A percentile compares a stretch with the other conserved stretches of the same genome.
Evolutionary conservation across 2,797 vertebrate species (phyloP).

Genomic region (Podargus strigoides): DNA sequence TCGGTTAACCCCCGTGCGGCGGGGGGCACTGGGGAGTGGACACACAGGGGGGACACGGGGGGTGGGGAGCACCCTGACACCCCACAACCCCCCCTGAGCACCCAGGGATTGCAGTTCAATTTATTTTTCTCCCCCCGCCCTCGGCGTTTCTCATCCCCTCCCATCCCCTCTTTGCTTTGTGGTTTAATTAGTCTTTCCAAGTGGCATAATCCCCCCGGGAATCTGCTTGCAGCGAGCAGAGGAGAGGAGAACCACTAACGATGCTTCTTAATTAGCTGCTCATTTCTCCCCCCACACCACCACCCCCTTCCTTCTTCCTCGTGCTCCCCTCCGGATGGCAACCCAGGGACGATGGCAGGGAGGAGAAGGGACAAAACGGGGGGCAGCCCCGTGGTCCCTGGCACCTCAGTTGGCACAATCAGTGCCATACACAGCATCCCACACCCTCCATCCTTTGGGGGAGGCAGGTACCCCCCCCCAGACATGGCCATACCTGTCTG

Average conservation of each 20-base stretch:
- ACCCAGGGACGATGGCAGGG: background rate
- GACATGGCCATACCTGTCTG: constrained; percentile 77
- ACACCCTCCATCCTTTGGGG: background rate
- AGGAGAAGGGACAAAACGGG: background rate
- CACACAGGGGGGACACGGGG: rapidly evolving
- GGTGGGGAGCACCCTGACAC: background rate
- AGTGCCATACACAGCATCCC: rapidly evolving
- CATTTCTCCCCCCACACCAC: rapidly evolving
- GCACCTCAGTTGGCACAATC: background rate
- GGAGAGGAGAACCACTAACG: constrained; percentile 56
- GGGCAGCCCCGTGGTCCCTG: background rate
- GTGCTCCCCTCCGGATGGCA: background rate
- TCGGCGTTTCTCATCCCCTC: background rate
- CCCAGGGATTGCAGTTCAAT: rapidly evolving
- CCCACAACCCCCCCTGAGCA: background rate
- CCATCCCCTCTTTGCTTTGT: constrained; percentile 10
- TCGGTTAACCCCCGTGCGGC: background rate
- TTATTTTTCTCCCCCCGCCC: background rate
- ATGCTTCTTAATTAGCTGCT: constrained; percentile 65
- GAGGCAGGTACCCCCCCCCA: rapidly evolving
- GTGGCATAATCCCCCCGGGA: constrained; percentile 56
- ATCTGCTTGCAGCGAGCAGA: constrained; percentile 32
- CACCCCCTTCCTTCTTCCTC: background rate
- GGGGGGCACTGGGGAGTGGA: background rate
- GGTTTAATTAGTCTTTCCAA: constrained; percentile 72